These are phyloP conservation scores for Scaptomyza reducta DNA, from an alignment of 2,888 invertebrate genomes.

Conservation along the genomic window DNA sequence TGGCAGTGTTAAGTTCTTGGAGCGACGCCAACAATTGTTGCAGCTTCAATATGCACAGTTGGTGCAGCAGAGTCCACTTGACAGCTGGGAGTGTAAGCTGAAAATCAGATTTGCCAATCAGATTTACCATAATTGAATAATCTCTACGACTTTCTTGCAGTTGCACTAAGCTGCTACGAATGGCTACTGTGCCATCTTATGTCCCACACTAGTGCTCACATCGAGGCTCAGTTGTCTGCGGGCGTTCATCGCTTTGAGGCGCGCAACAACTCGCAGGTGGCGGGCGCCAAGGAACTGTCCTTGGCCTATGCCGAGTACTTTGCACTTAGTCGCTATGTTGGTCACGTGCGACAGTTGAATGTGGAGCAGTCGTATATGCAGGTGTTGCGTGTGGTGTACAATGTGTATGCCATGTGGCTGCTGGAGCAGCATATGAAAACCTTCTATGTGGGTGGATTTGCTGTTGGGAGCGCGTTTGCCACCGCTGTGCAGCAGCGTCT, in stretches of 20 bases:
- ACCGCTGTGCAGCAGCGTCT: conserved; percentile 88
- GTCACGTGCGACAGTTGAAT: conserved; percentile 79
- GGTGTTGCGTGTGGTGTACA: conserved; percentile 85
- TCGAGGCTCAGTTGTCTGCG: conserved; percentile 85
- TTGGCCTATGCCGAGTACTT: conserved; percentile 91
- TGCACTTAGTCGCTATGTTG: conserved; percentile 83
- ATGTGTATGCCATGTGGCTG: conserved; percentile 86
- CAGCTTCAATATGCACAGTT: conserved; percentile 57
- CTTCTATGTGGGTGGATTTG: conserved; percentile 87
- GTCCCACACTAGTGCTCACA: conserved; percentile 88
- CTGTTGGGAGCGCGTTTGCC: conserved; percentile 86
- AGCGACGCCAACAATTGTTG: conserved; percentile 85
- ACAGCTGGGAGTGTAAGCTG: conserved; percentile 80
- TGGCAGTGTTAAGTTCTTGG: conserved; percentile 89
- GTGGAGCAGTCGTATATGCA: conserved; percentile 79
- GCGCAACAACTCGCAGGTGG: conserved; percentile 92
- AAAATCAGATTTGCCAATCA: too few relatives aligned
- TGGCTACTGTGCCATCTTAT: conserved; percentile 94
- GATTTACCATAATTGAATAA: background rate
- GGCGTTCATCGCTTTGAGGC: conserved; percentile 90
- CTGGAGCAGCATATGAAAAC: conserved; percentile 89
- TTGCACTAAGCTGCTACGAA: conserved; percentile 89
- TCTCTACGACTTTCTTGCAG: conserved; percentile 85
- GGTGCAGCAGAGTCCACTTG: conserved; percentile 38
- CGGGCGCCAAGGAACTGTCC: conserved; percentile 90